Evolutionary conservation across 2,797 vertebrate genomes (phyloP), one percentile per base, ranked within the genome.

Genomic region (Eurystomus glaucurus): DNA sequence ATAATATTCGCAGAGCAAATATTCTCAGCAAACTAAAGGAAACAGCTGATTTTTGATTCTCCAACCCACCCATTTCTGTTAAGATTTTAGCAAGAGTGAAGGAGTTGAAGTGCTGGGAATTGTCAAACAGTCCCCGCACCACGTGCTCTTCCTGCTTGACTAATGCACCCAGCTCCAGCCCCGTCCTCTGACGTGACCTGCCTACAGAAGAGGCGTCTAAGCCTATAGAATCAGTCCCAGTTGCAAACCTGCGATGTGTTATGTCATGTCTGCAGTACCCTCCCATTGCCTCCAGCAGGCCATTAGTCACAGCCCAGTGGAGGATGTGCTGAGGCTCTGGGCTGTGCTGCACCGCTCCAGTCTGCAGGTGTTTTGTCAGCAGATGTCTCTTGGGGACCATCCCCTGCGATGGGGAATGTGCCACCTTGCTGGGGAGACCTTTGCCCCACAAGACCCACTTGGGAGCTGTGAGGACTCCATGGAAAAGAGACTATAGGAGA

Each of bases 21-120:
- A 86, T 52, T 78, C 61, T 75, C 85, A 35, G 87, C 58, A 80
- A 95, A 83, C 33, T 58, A 68, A 35, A 88, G 52, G 41, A 68
- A 92, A 68, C 18, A 58, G 39, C n/a, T n/a, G 13, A 93, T 39
- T 74, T 33, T 61, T 57, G 33, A 46, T 60, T 81, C 50, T 78
- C 78, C 50, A 90, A 64, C n/a, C 23, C 25, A 74, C 50, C 31
- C 28, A 25, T 28, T 80, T 74, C 45, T 87, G 65, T 20, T 15
- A 43, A 69, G 9, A 41, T 65, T 82, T 74, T 62, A 77, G 28
- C 43, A 41, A 54, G 58, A 65, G 7, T 18, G 62, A 88, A 54
- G 46, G 54, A 72, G 33, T 31, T 82, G 8, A 81, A 65, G 43
- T 2, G 10, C 25, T 65, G 58, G 31, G 31, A 90, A 50, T 7